Conservation (phyloP, 2,113 vertebrate species). For the Oncorhynchus tshawytscha region DNA sequence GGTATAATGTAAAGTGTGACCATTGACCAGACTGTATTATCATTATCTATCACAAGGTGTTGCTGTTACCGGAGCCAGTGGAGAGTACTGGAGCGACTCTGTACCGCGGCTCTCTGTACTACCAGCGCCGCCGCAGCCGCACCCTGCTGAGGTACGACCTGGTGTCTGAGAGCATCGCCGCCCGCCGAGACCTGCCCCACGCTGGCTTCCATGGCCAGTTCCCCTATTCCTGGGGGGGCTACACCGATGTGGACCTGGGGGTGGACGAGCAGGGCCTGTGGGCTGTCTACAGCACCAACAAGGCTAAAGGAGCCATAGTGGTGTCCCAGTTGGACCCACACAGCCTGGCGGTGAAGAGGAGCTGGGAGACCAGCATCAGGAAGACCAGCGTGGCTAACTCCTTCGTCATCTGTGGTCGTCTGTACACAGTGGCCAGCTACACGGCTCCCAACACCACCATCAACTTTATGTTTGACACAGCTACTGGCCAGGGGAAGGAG, state of each 20-base stretch:
- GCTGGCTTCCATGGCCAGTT: slow-evolving; percentile 90
- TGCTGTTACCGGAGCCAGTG: slow-evolving; percentile 80
- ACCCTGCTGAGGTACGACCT: slow-evolving; percentile 83
- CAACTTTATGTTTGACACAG: slow-evolving; percentile 84
- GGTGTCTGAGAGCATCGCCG: slow-evolving; percentile 72
- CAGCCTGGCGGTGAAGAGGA: slow-evolving; percentile 80
- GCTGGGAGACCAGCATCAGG: slow-evolving; percentile 89
- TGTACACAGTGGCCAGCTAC: slow-evolving; percentile 92
- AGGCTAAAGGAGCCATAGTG: slow-evolving; percentile 86
- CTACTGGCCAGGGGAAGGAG: slow-evolving; percentile 68
- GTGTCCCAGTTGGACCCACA: slow-evolving; percentile 85
- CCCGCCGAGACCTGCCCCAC: slow-evolving; percentile 79
- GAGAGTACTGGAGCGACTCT: slow-evolving; percentile 88
- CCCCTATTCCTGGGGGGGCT: slow-evolving; percentile 94
- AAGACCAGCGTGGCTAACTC: slow-evolving; percentile 88
- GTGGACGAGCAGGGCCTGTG: slow-evolving; percentile 89
- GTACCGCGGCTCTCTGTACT: slow-evolving; percentile 86
- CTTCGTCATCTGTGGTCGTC: slow-evolving; percentile 86
- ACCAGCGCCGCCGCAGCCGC: slow-evolving; percentile 81
- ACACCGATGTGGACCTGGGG: slow-evolving; percentile 90
- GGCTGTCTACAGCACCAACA: slow-evolving; percentile 90
- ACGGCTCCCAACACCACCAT: slow-evolving; percentile 71
- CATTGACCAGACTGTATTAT: not conserved
- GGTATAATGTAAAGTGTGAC: not conserved
- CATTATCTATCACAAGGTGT: slow-evolving; percentile 56